Evolutionary conservation across 2,113 vertebrate genomes (phyloP), one percentile per base, ranked within the genome.

Genomic region (Oxyruncus cristatus): DNA sequence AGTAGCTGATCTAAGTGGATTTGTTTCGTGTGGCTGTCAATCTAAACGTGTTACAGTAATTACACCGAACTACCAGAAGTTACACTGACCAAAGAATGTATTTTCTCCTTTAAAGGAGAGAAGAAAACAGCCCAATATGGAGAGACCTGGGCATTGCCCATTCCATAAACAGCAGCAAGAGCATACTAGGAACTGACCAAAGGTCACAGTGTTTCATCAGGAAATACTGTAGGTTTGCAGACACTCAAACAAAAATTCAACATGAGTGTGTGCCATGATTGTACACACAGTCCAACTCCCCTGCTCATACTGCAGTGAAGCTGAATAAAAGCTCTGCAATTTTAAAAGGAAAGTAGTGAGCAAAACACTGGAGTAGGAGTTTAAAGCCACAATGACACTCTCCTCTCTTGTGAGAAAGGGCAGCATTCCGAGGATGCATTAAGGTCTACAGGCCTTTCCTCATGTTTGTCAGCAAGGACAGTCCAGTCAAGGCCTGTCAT

Each of bases 231-330:
- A 70, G 39, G 39, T n/a, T 24, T 6, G 4, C 10, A 14, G 75
- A 21, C 56, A 49, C 17, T 79, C 47, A 17, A 41, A 74, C 41
- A 71, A 37, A 61, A 88, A 63, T 5, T 19, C 50, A 86, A 37
- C 27, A 55, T 27, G 8, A 16, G 5, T 0, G 5, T 12, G 22
- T 26, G n/a, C 62, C 66, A 24, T 4, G 8, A 49, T 0, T 53
- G 59, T 56, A n/a, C 14, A n/a, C 50, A 33, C 13, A 37, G 39
- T 8, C 37, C 27, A 39, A 1, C 1, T 26, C 16, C 59, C n/a
- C 33, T 55, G 18, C 50, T 80, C 24, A 3, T 4, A 58, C 19
- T 56, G 42, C 72, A 23, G 33, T 5, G 27, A 79, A 33, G 53
- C 52, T 35, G 59, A 49, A 59, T 8, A 44, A 58, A 44, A 72